A percentile compares a stretch with the other conserved stretches of the same genome.
Evolutionary conservation across 2,797 vertebrate genomes (phyloP).

Genomic region (Parauchenoglanis ngamensis): DNA sequence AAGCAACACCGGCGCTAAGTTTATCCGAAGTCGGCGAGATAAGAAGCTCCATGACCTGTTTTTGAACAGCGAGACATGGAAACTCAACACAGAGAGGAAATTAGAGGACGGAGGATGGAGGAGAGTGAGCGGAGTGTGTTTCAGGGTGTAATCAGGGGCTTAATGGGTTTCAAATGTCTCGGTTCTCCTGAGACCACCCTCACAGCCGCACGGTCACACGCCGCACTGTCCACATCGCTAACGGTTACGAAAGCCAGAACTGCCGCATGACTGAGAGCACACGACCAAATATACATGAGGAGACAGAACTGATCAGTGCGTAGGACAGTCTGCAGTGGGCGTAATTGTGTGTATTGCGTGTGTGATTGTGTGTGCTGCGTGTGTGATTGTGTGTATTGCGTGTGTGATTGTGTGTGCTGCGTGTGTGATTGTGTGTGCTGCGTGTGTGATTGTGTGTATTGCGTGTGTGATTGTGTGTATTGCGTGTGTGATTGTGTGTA

Average conservation of each 20-base stretch:
- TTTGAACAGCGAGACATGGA: not conserved
- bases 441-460: no score
- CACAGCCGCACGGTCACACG: not conserved
- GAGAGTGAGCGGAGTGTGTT: not conserved
- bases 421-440: not conserved
- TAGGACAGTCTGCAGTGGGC: not conserved
- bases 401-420: not conserved
- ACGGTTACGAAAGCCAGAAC: not conserved
- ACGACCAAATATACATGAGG: not conserved
- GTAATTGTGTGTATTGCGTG: not conserved
- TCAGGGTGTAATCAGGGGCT: conserved; percentile 18
- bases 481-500: no score
- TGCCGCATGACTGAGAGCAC: not conserved
- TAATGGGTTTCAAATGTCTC: conserved; percentile 22
- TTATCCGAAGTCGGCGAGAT: not conserved
- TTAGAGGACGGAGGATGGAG: conserved; percentile 3
- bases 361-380: conserved; percentile 5
- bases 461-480: no score
- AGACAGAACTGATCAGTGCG: not conserved
- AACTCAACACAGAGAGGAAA: conserved; percentile 11
- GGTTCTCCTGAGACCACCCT: not conserved
- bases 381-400: not conserved
- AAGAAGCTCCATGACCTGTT: not conserved
- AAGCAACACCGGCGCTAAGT: conserved; percentile 1
- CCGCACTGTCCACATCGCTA: not conserved